Conservation (phyloP, 2,113 vertebrate genomes). For the Hydrolagus affinis region DNA sequence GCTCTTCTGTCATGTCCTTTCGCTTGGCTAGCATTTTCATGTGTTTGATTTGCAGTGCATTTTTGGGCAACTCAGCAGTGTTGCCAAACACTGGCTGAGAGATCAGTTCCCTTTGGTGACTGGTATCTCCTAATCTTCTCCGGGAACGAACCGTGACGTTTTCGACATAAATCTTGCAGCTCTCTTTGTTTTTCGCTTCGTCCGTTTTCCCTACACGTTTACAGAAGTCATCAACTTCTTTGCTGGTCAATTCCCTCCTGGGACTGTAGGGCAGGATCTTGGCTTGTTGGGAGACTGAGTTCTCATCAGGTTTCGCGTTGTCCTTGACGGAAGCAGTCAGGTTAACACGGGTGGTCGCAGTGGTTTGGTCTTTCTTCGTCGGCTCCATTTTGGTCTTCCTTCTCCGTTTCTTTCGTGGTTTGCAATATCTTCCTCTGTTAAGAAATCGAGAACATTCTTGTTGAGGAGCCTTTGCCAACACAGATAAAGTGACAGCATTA, state of each 20-base stretch:
- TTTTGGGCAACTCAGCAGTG: neutral
- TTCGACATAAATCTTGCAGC: conserved; percentile 81
- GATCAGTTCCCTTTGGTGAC: neutral
- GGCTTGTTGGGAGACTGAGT: conserved; percentile 53
- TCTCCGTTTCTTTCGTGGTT: conserved; percentile 56
- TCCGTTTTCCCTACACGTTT: conserved; percentile 44
- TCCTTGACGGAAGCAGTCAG: conserved; percentile 50
- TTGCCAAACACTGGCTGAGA: neutral
- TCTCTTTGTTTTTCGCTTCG: conserved; percentile 60
- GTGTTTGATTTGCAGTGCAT: conserved; percentile 22
- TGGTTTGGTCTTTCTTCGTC: conserved; percentile 86
- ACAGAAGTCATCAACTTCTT: conserved; percentile 19
- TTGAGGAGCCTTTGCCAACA: too few species aligned
- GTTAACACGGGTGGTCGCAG: conserved; percentile 81
- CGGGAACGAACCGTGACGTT: conserved; percentile 58
- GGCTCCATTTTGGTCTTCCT: conserved; percentile 68
- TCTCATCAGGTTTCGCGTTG: conserved; percentile 59
- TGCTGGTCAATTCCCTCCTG: conserved; percentile 54
- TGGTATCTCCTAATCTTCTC: neutral
- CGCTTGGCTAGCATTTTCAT: conserved; percentile 22
- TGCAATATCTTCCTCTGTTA: conserved; percentile 57
- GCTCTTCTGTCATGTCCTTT: conserved; percentile 51
- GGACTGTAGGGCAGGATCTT: conserved; percentile 51
- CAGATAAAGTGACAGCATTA: too few species aligned
- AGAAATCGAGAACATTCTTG: conserved; percentile 30